These are phyloP conservation scores for Urocitellus parryii DNA, from an alignment of 2,113 vertebrate genomes.

Conservation along the genomic window DNA sequence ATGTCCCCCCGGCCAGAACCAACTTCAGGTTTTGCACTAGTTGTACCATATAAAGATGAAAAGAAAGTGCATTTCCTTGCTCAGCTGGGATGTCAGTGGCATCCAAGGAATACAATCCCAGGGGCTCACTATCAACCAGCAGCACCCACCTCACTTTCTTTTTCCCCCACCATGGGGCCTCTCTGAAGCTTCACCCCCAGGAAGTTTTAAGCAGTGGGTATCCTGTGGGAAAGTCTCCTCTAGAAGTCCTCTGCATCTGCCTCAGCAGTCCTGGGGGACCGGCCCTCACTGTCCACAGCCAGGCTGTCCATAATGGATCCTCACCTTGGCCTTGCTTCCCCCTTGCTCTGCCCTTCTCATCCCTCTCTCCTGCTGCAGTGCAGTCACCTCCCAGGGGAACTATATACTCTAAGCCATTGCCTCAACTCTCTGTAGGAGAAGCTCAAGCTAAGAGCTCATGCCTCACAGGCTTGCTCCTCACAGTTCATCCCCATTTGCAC, in stretches of 20 bases:
- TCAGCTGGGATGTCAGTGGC: background rate
- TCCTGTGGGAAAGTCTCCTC: too few species aligned
- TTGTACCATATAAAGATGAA: background rate
- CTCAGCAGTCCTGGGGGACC: background rate
- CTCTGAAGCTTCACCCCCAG: background rate
- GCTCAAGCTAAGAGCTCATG: background rate
- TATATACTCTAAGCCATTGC: too few species aligned
- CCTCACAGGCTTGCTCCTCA: background rate
- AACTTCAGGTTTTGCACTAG: background rate
- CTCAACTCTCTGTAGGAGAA: background rate
- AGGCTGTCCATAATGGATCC: background rate
- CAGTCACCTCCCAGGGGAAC: background rate
- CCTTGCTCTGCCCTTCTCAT: background rate
- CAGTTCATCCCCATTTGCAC: fast-evolving
- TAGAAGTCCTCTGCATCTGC: too few species aligned
- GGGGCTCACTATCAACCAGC: background rate
- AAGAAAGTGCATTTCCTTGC: fast-evolving
- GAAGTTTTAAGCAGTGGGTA: fast-evolving
- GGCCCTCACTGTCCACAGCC: background rate
- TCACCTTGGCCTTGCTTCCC: too few species aligned
- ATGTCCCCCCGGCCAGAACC: background rate
- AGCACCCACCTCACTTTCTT: background rate
- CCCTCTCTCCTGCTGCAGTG: too few species aligned
- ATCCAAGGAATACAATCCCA: background rate
- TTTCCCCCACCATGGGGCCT: background rate